Evolutionary conservation across 1,140 invertebrate species (phyloP), one percentile per base, ranked within the genome.

Genomic region (Heliconius melpomene): DNA sequence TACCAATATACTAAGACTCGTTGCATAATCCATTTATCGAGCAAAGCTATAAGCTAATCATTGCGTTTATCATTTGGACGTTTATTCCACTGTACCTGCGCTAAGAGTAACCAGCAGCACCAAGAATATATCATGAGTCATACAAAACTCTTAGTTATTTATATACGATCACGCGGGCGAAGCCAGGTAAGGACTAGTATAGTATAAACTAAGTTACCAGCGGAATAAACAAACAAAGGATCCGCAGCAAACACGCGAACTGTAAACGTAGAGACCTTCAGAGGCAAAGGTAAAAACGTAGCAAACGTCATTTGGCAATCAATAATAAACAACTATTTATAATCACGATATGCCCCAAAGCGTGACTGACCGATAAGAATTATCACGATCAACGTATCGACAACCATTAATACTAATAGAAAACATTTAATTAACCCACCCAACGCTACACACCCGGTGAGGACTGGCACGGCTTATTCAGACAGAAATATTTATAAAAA

Each of bases 321-420:
- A 77, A 77, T 77, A 77, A 77, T 13, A 77, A 29, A 50, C 60
- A 77, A n/a, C 18, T 32, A 46, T 70, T 23, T 40, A 16, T n/a
- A 50, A 77, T 46, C 20, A 46, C 54, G 46, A 66, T 29, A 66
- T 66, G 13, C 11, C 26, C 11, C 60, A 8, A n/a, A 66, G 60
- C 60, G 36, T 54, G 75, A 74, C 29, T 66, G 60, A 66, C 46
- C 78, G 66, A 82, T 77, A 79, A 79, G 54, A 36, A 66, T 66
- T 50, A 77, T 46, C 78, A 72, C 40, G 78, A 79, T 71, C 60
- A 60, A 50, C 57, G 38, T 79, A 81, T 82, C 52, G 66, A 75
- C 29, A 72, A 74, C 36, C 11, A 82, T 77, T 74, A 79, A 38
- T 32, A 40, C 38, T 79, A 75, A 70, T 70, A 79, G 73, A n/a